A percentile compares a stretch with the other conserved stretches of the same genome.
phyloP scores from a whole-genome alignment of 2,888 invertebrate genomes.

The Argyra leucocephala region DNA sequence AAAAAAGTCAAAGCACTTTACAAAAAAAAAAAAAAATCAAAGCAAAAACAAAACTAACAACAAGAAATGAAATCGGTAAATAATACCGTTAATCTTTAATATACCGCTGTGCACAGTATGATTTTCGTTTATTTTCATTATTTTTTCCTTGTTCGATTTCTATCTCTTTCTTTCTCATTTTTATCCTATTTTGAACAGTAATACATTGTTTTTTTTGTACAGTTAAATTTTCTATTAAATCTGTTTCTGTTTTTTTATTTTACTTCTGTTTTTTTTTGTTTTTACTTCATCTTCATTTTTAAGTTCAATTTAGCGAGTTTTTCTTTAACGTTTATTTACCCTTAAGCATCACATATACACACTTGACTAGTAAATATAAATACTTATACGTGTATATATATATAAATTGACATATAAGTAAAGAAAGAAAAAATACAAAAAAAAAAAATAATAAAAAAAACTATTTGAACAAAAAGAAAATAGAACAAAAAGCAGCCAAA shows the following conservation, averaged over 20 bases:
- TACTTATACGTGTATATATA: too few relatives aligned
- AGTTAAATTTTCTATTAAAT: background rate
- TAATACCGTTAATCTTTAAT: constrained; percentile 6
- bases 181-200: background rate
- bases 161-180: background rate
- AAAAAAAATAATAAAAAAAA: too few relatives aligned
- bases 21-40: background rate
- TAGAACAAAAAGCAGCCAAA: too few relatives aligned
- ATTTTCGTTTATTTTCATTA: background rate
- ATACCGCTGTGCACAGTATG: constrained; percentile 1
- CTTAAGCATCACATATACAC: too few relatives aligned
- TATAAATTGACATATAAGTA: too few relatives aligned
- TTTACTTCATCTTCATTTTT: background rate
- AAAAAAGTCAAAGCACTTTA: background rate
- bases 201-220: background rate
- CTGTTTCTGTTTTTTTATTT: background rate
- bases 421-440: too few relatives aligned
- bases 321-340: background rate
- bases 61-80: background rate
- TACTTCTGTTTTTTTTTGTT: background rate
- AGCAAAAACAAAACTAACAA: background rate
- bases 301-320: background rate
- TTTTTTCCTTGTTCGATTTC: background rate
- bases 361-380: too few relatives aligned
- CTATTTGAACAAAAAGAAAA: too few relatives aligned